Conservation (phyloP, 2,888 invertebrate genomes). For the Trissoscelio sp. region DNA sequence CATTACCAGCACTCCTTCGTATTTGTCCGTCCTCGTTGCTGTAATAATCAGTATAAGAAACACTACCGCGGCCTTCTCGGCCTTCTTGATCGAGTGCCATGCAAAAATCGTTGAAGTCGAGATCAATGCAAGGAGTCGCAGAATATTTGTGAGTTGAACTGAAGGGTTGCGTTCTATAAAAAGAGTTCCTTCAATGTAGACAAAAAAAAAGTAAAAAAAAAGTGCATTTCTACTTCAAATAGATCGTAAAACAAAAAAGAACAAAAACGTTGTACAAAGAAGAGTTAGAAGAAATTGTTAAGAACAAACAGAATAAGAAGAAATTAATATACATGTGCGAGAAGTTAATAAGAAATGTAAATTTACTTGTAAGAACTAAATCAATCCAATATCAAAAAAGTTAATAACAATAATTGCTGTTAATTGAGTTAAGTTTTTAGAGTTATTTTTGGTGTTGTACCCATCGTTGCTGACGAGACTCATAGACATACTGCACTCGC, state of each 20-base stretch:
- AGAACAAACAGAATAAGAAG: constrained; percentile 2
- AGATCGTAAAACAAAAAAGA: constrained; percentile 47
- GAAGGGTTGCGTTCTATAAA: constrained; percentile 75
- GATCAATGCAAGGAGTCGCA: constrained; percentile 84
- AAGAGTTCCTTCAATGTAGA: constrained; percentile 61
- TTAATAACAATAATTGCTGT: no score
- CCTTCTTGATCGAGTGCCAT: constrained; percentile 78
- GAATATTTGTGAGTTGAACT: constrained; percentile 85
- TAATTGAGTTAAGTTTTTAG: background rate
- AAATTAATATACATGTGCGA: no score
- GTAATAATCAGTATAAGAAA: constrained; percentile 83
- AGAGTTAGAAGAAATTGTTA: constrained; percentile 1
- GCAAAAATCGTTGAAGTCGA: constrained; percentile 84
- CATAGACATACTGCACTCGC: constrained; percentile 87
- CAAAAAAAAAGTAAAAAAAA: constrained; percentile 46
- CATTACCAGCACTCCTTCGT: constrained; percentile 74
- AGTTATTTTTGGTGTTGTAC: constrained; percentile 80
- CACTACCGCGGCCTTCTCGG: constrained; percentile 78
- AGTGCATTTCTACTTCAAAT: constrained; percentile 33
- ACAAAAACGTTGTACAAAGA: constrained; percentile 33
- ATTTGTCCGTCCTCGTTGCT: constrained; percentile 82
- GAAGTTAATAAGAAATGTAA: no score
- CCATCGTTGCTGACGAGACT: constrained; percentile 87
- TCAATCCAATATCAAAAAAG: no score
- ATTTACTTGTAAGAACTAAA: no score